Base-by-base conservation (phyloP, 2,888 invertebrate species). In the Asteroscopus sphinx region DNA sequence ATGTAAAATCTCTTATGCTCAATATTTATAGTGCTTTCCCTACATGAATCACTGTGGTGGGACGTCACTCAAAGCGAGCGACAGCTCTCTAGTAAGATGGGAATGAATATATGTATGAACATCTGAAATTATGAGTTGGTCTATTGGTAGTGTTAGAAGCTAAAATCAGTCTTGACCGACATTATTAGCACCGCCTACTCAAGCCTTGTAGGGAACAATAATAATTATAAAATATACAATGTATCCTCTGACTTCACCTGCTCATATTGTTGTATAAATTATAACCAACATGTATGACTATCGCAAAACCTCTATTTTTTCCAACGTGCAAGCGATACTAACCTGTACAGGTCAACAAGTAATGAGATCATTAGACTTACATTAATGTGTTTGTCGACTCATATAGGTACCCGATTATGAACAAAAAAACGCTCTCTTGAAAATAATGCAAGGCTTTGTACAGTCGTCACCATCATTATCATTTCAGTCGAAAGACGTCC, bases 331-430 rank as follows among this genome's bases (percentile, higher is more conserved):
- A 28, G 35, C 66, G 7, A 15, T 32, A 45, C 30, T 32, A 66
- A 66, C 21, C 15, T 36, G 40, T 47, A 39, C 17, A 16, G 17
- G 37, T 12, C 36, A 30, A 30, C 15, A 17, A 1, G 11, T 11
- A 9, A 30, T 15, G 36, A 55, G 44, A 61, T 61, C 48, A 55
- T 15, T 25, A 28, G 9, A 9, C 9, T 28, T 9, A 28, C 28
- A 28, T 28, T 26, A 8, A 28, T 1, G 28, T 6, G 11, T 28
- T 28, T 28, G 9, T 28, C 28, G 11, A 7, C 28, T 28, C 28
- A 9, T 1, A 4, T 2, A n/a, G n/a, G 3, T 6, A 28, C 11
- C 9, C 28, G 28, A 28, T 11, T 28, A 9, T 9, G 28, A 28
- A 28, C 8, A 28, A 28, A 1, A 1, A 28, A 28, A 28, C 3